Percentiles rank a stretch among this genome's conserved stretches.
Evolutionary conservation across 2,888 invertebrate species (phyloP).

Genomic region (Automeris io): DNA sequence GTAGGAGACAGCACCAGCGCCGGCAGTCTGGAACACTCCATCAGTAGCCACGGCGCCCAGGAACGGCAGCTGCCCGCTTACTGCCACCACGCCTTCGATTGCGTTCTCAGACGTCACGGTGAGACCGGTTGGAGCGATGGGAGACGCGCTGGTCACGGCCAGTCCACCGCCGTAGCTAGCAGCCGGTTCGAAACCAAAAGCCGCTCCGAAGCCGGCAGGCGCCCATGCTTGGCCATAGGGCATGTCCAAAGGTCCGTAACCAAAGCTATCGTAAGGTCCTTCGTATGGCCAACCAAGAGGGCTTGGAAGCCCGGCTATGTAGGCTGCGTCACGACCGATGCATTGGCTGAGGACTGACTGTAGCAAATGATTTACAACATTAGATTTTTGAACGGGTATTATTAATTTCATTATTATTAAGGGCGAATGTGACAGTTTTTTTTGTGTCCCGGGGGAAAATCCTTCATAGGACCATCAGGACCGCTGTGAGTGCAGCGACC

Average conservation of each 20-base stretch:
- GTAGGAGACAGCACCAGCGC: slow-evolving; percentile 27
- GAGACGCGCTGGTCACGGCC: slow-evolving; percentile 22
- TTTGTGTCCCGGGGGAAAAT: no score
- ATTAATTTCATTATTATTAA: no score
- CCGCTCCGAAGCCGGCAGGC: neutral
- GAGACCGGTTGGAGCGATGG: slow-evolving; percentile 31
- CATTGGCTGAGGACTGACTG: neutral
- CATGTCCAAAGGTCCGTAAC: neutral
- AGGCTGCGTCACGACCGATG: neutral
- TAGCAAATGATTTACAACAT: neutral
- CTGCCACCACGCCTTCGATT: slow-evolving; percentile 28
- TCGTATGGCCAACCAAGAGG: neutral
- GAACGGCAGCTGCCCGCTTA: slow-evolving; percentile 34
- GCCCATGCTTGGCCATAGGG: slow-evolving; percentile 6
- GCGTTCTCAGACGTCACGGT: slow-evolving; percentile 37
- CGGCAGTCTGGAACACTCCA: slow-evolving; percentile 27
- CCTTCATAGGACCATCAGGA: no score
- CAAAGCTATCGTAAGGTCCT: neutral
- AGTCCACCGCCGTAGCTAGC: slow-evolving; percentile 25
- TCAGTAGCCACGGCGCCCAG: slow-evolving; percentile 32
- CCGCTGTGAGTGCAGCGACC: no score
- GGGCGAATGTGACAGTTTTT: no score
- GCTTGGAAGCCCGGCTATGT: neutral
- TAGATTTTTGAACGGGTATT: neutral
- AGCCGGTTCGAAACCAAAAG: slow-evolving; percentile 11